Evolutionary conservation across 2,797 vertebrate species (phyloP).

Genomic region (Coranthus polyacanthus): DNA sequence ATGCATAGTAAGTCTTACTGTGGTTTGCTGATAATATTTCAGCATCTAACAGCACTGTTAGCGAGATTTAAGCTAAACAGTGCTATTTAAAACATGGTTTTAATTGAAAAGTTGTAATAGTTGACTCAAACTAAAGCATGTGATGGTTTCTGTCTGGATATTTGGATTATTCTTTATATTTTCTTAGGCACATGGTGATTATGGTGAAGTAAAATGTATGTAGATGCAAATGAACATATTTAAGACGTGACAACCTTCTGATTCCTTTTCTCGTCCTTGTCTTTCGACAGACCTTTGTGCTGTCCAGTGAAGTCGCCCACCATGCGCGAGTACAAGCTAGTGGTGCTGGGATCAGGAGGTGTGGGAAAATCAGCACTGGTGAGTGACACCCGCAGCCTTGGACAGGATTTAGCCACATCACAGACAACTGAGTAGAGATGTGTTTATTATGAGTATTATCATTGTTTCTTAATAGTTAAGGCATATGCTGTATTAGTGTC

Average conservation of each 20-base stretch:
- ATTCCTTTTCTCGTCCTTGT: constrained; percentile 19
- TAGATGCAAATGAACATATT: neutral
- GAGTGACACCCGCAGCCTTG: constrained; percentile 72
- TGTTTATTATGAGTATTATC: neutral
- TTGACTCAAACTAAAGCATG: too few relatives aligned
- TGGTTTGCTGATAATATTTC: too few relatives aligned
- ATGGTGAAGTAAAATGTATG: too few relatives aligned
- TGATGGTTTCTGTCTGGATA: too few relatives aligned
- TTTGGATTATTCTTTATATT: too few relatives aligned
- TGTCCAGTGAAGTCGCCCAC: constrained; percentile 89
- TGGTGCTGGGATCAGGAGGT: constrained; percentile 99
- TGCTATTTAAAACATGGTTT: too few relatives aligned
- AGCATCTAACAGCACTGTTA: too few relatives aligned
- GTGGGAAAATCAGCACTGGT: constrained; percentile 99
- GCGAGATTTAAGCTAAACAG: too few relatives aligned
- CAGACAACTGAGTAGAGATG: neutral
- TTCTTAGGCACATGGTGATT: too few relatives aligned
- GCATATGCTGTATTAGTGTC: too few relatives aligned
- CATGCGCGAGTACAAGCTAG: constrained; percentile 99
- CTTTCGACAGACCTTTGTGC: constrained; percentile 82
- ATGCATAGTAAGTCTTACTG: neutral
- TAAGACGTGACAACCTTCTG: neutral
- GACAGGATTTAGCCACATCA: neutral
- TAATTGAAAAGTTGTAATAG: too few relatives aligned
- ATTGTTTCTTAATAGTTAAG: too few relatives aligned